phyloP scores from a whole-genome alignment of 2,797 vertebrate genomes.

The Balearica regulorum region DNA sequence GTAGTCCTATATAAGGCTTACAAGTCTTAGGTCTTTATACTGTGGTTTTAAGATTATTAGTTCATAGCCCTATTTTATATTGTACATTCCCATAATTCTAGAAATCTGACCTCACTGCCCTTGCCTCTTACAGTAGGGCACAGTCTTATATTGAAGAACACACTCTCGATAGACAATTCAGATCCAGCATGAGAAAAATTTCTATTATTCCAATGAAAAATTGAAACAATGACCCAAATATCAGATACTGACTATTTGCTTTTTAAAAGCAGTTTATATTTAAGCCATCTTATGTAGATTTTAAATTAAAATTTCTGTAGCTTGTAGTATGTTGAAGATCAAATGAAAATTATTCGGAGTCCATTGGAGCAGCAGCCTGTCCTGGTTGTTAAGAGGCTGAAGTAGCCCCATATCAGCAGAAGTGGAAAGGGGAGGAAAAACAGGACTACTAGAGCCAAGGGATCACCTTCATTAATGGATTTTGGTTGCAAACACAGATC shows the following conservation, averaged over 20 bases:
- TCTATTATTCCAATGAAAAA: background rate
- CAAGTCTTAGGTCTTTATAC: too few relatives aligned
- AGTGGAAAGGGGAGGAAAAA: background rate
- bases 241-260: background rate
- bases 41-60: too few relatives aligned
- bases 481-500: background rate
- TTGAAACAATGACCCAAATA: background rate
- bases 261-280: background rate
- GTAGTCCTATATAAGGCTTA: background rate
- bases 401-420: background rate
- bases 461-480: background rate
- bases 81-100: background rate
- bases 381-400: background rate
- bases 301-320: background rate
- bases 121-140: accelerated
- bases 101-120: background rate
- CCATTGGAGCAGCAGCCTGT: background rate
- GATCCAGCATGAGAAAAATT: background rate
- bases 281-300: background rate
- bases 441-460: background rate
- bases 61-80: background rate
- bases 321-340: background rate
- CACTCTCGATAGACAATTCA: background rate
- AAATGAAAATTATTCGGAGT: background rate
- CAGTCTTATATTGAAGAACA: background rate